Percentiles rank a stretch among this genome's conserved stretches.
These are phyloP conservation scores for Lasioglossum oenotherae DNA, from an alignment of 2,888 invertebrate genomes.

Conservation along the genomic window DNA sequence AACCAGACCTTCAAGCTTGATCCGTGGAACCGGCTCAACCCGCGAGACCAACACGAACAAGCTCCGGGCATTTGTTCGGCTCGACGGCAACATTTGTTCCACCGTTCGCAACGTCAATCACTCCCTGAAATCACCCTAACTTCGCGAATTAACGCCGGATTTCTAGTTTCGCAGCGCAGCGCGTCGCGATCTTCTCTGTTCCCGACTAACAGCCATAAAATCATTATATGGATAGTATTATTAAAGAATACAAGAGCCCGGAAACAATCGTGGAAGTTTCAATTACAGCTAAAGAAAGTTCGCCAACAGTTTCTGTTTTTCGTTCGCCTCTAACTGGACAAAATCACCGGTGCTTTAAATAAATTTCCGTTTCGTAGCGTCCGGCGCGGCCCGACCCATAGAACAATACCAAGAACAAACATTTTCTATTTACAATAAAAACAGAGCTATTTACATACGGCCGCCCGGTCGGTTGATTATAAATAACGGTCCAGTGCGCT, in stretches of 20 bases:
- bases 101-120: not conserved
- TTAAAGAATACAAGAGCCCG: not conserved
- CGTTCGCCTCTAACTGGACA: not conserved
- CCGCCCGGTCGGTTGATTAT: not conserved
- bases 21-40: not conserved
- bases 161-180: not conserved
- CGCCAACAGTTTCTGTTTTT: not conserved
- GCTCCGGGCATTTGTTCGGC: conserved; percentile 21
- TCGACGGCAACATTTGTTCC: conserved; percentile 7
- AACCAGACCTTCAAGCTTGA: not conserved
- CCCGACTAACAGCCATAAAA: too few relatives aligned
- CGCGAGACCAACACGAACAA: not conserved
- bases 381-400: not conserved
- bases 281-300: not conserved
- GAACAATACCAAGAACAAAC: not conserved
- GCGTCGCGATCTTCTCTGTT: not conserved
- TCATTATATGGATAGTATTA: not conserved
- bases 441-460: not conserved
- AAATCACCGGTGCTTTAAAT: not conserved
- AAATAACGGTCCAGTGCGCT: not conserved
- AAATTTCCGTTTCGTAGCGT: not conserved
- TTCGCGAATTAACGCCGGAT: not conserved
- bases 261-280: not conserved
- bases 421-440: not conserved
- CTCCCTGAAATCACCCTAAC: not conserved